These are phyloP conservation scores for Rhagologus leucostigma DNA, from an alignment of 2,113 vertebrate genomes.

Conservation along the genomic window DNA sequence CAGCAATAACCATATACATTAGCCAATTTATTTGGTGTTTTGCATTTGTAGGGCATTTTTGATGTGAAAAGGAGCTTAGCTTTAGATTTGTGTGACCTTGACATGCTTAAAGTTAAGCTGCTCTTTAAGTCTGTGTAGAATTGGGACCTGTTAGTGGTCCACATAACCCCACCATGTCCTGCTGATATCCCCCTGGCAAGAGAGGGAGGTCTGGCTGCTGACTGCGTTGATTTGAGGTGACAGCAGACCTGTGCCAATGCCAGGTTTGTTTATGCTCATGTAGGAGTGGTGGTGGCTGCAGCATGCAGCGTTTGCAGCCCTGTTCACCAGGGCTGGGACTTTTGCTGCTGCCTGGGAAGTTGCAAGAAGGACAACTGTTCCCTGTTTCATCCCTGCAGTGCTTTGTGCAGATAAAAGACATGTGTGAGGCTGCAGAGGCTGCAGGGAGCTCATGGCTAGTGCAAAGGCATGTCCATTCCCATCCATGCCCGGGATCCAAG, in stretches of 20 bases:
- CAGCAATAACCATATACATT: background rate
- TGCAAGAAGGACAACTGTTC: background rate
- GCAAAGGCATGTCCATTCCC: background rate
- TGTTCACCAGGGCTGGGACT: accelerated
- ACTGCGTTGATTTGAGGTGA: background rate
- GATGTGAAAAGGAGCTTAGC: background rate
- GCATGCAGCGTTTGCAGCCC: background rate
- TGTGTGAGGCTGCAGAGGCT: background rate
- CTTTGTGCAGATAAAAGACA: background rate
- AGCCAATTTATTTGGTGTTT: background rate
- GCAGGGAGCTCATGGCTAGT: accelerated
- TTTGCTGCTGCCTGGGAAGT: background rate
- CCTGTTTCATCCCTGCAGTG: background rate
- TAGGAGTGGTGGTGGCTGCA: background rate
- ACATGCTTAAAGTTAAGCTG: accelerated
- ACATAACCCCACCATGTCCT: accelerated
- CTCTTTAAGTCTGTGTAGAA: background rate
- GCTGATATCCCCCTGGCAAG: background rate
- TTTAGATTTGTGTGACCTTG: background rate
- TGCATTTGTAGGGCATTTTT: background rate
- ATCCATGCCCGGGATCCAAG: accelerated
- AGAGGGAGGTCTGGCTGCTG: background rate
- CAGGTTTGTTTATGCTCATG: background rate
- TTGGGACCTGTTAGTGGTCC: background rate
- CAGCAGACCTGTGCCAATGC: background rate